Percentiles rank a stretch among this genome's conserved stretches.
These are phyloP conservation scores for Helarctos malayanus DNA, from an alignment of 2,797 vertebrate genomes.

Conservation along the genomic window DNA sequence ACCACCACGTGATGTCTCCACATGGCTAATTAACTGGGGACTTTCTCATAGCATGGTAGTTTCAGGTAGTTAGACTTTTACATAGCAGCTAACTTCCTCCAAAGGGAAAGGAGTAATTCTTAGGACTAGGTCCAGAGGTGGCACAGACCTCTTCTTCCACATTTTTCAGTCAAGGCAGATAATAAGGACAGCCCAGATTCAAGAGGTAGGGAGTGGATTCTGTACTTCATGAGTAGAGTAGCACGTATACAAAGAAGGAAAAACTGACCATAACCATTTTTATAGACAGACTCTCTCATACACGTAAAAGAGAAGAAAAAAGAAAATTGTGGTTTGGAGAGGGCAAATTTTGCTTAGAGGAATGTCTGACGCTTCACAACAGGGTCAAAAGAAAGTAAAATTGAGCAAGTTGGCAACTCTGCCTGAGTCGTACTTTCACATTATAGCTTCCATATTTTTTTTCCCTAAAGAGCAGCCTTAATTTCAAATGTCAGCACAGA, in stretches of 20 bases:
- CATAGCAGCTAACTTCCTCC: neutral
- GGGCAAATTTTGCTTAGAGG: neutral
- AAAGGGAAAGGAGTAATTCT: constrained; percentile 27
- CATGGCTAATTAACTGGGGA: neutral
- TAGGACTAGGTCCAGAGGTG: neutral
- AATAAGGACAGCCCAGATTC: neutral
- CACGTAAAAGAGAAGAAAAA: neutral
- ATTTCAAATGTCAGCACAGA: constrained; percentile 43
- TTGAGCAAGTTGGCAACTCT: neutral
- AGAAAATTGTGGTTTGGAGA: neutral
- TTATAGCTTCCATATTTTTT: constrained; percentile 14
- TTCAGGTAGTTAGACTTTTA: constrained; percentile 44
- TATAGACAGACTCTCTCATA: neutral
- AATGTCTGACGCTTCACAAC: neutral
- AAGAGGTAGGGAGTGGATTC: neutral
- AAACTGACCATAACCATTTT: neutral
- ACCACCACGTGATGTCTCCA: neutral
- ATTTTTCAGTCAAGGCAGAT: neutral
- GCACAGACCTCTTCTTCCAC: neutral
- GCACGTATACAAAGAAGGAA: neutral
- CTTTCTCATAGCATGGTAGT: neutral
- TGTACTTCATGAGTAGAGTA: neutral
- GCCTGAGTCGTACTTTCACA: neutral
- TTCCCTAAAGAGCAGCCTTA: constrained; percentile 26
- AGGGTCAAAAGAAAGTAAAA: neutral